These are phyloP conservation scores for Dunckerocampus dactyliophorus DNA, from an alignment of 2,113 vertebrate genomes.

Conservation along the genomic window DNA sequence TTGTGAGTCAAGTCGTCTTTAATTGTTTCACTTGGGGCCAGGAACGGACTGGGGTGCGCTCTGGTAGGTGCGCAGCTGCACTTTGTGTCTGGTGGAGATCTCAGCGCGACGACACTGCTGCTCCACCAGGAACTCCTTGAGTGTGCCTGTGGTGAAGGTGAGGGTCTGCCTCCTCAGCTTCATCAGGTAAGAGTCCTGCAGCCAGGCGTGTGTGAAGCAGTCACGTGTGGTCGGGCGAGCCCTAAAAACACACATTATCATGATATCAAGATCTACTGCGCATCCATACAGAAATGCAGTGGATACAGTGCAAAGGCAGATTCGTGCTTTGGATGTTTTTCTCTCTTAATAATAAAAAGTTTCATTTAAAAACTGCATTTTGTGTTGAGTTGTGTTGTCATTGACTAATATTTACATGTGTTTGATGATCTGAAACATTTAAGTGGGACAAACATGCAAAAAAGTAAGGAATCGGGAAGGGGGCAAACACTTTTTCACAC, in stretches of 20 bases:
- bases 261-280: too few species aligned
- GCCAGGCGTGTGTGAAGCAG: conserved; percentile 88
- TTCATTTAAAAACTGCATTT: too few species aligned
- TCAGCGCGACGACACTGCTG: conserved; percentile 79
- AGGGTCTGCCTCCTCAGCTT: conserved; percentile 93
- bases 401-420: too few species aligned
- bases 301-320: too few species aligned
- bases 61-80: conserved; percentile 89
- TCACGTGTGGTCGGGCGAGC: conserved; percentile 85
- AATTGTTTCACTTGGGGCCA: conserved; percentile 63
- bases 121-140: conserved; percentile 90
- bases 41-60: conserved; percentile 52
- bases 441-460: too few species aligned
- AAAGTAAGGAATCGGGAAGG: too few species aligned
- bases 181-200: conserved; percentile 95
- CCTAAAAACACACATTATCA: conserved; percentile 63
- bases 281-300: too few species aligned
- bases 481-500: too few species aligned
- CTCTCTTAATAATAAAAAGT: too few species aligned
- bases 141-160: conserved; percentile 86
- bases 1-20: background rate
- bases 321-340: too few species aligned
- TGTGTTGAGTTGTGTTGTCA: too few species aligned
- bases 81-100: conserved; percentile 86
- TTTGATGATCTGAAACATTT: too few species aligned